A percentile compares a stretch with the other conserved stretches of the same genome.
These are phyloP conservation scores for Tiliacea aurago DNA, from an alignment of 2,888 invertebrate species.

Conservation along the genomic window DNA sequence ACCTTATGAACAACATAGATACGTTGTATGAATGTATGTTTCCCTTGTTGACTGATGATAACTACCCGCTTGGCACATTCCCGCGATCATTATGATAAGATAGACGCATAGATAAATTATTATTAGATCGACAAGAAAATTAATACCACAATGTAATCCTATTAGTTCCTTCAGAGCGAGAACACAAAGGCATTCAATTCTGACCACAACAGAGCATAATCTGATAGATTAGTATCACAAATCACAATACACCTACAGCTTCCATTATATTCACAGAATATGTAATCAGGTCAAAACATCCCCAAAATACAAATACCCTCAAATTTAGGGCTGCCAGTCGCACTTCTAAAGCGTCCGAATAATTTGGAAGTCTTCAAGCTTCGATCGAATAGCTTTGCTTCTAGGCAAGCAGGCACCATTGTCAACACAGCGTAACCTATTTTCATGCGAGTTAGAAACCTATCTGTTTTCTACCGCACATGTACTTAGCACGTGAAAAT, in stretches of 20 bases:
- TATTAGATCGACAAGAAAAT: constrained; percentile 21
- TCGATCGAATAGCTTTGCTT: no score
- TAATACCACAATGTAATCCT: constrained; percentile 2
- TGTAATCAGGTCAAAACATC: constrained; percentile 22
- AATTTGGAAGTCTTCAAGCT: background rate
- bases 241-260: constrained; percentile 11
- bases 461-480: no score
- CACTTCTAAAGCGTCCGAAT: no score
- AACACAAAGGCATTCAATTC: constrained; percentile 15
- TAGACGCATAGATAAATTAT: background rate
- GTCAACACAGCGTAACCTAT: no score
- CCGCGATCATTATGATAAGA: background rate
- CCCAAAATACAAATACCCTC: constrained; percentile 4
- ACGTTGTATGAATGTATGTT: background rate
- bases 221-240: constrained; percentile 26
- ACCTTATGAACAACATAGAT: background rate
- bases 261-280: constrained; percentile 25
- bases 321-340: background rate
- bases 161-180: background rate
- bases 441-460: no score
- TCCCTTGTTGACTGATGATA: background rate
- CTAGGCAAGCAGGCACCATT: no score
- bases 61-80: background rate
- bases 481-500: no score
- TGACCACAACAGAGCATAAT: constrained; percentile 33